phyloP scores from a whole-genome alignment of 2,113 vertebrate genomes.

The Eulemur rufifrons region DNA sequence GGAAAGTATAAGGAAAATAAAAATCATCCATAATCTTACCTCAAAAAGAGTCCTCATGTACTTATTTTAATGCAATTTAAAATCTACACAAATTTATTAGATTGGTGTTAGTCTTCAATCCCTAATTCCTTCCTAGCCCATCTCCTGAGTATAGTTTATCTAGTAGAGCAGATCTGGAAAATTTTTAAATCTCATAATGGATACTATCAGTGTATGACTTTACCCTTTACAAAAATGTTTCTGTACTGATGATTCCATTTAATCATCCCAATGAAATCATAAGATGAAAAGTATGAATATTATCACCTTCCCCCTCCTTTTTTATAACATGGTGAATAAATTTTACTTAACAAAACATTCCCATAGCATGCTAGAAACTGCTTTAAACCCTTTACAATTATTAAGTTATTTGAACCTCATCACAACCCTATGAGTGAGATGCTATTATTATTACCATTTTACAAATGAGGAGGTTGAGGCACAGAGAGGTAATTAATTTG shows the following conservation, averaged over 20 bases:
- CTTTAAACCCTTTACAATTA: neutral
- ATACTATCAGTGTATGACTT: neutral
- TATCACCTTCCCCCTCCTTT: neutral
- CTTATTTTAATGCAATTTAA: slow-evolving; percentile 30
- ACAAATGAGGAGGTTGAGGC: neutral
- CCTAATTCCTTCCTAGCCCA: neutral
- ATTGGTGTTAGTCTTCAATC: neutral
- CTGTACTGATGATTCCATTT: neutral
- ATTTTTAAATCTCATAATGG: neutral
- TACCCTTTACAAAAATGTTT: neutral
- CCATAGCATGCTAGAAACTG: neutral
- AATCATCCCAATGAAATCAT: neutral
- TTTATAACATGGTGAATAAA: neutral
- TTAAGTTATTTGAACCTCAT: slow-evolving; percentile 16
- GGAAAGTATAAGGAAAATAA: neutral
- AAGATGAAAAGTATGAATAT: neutral
- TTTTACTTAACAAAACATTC: neutral
- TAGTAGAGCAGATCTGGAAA: neutral
- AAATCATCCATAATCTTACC: neutral
- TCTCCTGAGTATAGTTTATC: neutral
- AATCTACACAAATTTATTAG: neutral
- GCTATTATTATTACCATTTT: neutral
- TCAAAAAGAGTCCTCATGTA: neutral
- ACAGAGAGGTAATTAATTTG: neutral
- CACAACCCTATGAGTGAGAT: neutral